Evolutionary conservation across 2,113 vertebrate genomes (phyloP).

Genomic region (Pithys albifrons): DNA sequence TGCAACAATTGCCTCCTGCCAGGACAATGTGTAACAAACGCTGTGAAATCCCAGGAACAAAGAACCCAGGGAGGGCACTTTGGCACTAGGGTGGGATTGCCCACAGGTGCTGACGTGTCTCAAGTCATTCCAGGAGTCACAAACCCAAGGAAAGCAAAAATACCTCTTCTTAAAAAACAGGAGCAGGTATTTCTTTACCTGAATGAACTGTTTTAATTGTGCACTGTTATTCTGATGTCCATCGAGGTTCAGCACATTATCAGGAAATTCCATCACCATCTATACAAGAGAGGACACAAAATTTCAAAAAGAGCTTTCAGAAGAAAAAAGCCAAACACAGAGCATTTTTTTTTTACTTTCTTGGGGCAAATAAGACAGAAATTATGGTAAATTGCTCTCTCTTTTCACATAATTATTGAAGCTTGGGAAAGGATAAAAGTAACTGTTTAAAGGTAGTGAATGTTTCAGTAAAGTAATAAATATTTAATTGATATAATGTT

Average conservation of each 20-base stretch:
- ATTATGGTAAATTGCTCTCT: not conserved
- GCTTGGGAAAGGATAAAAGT: not conserved
- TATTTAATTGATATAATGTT: not conserved
- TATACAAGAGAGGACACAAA: slow-evolving; percentile 34
- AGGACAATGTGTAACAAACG: not conserved
- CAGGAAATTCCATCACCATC: slow-evolving; percentile 99
- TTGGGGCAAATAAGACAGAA: not conserved
- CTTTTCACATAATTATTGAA: not conserved
- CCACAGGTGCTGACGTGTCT: not conserved
- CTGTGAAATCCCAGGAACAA: not conserved
- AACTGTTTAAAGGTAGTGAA: not conserved
- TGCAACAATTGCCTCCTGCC: not conserved
- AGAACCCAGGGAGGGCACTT: not conserved
- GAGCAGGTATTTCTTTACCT: slow-evolving; percentile 82
- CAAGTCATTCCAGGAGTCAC: not conserved
- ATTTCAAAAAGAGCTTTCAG: not conserved
- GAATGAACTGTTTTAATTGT: slow-evolving; percentile 90
- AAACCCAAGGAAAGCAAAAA: not conserved
- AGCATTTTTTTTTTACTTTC: not conserved
- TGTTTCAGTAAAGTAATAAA: not conserved
- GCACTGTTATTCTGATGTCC: slow-evolving; percentile 84
- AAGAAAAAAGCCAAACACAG: not conserved
- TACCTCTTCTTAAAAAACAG: fast-evolving
- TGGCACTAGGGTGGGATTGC: not conserved
- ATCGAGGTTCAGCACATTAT: slow-evolving; percentile 88